Percentiles rank a stretch among this genome's conserved stretches.
Conservation (phyloP, 2,113 vertebrate genomes). For the Pelvicachromis taeniatus region DNA sequence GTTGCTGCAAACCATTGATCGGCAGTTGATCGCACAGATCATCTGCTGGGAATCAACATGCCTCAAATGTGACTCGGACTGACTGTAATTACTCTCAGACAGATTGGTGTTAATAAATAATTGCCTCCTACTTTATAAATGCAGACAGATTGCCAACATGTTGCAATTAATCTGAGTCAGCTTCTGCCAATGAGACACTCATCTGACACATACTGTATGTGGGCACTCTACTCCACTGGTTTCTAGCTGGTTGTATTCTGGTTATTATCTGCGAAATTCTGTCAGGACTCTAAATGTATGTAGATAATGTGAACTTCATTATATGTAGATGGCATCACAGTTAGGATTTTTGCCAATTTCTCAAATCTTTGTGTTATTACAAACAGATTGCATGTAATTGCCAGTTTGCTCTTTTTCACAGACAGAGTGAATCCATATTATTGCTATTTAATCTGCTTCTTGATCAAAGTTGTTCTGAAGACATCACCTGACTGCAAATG, state of each 20-base stretch:
- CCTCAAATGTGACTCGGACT: not conserved
- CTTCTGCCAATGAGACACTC: not conserved
- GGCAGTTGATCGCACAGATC: not conserved
- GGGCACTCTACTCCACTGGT: not conserved
- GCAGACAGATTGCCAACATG: not conserved
- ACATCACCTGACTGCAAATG: not conserved
- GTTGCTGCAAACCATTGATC: not conserved
- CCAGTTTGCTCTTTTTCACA: not conserved
- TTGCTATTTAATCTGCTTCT: not conserved
- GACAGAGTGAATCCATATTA: not conserved
- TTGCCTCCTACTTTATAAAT: not conserved
- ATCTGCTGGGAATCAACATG: not conserved
- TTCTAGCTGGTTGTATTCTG: not conserved
- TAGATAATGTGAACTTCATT: fast-evolving
- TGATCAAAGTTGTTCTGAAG: not conserved
- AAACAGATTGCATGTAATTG: not conserved
- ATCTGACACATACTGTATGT: not conserved
- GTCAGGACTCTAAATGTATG: too few species aligned
- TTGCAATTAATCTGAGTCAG: not conserved
- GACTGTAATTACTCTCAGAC: not conserved
- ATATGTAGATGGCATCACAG: not conserved
- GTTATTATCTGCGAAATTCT: not conserved
- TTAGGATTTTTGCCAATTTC: not conserved
- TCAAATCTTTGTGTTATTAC: not conserved
- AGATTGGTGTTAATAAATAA: not conserved